Conservation (phyloP, 2,113 vertebrate species). For the Cyphomyrus discorhynchus region DNA sequence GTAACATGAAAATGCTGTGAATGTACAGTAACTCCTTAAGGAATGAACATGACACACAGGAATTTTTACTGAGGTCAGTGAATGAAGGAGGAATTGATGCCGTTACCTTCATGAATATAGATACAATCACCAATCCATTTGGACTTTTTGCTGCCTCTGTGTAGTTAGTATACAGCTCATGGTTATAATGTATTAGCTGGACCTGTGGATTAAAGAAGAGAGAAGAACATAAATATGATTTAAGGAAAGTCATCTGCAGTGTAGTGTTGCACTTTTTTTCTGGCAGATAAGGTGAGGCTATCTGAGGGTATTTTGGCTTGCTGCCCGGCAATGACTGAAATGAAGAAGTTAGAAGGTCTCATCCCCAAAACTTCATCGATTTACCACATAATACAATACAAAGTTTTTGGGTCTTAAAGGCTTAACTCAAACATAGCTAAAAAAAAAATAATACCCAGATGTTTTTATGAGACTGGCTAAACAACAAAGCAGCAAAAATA, state of each 20-base stretch:
- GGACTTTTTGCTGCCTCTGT: slow-evolving; percentile 97
- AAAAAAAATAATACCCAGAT: neutral
- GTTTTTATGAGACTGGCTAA: neutral
- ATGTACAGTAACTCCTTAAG: neutral
- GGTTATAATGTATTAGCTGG: slow-evolving; percentile 99
- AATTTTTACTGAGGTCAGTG: neutral
- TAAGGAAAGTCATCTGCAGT: neutral
- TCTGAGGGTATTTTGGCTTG: neutral
- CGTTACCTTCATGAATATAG: slow-evolving; percentile 99
- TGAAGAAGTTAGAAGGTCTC: neutral
- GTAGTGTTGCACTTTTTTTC: neutral
- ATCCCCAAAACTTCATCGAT: neutral
- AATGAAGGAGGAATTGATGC: neutral
- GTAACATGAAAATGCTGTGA: neutral
- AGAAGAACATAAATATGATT: slow-evolving; percentile 4
- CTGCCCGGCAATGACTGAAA: neutral
- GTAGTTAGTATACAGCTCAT: slow-evolving; percentile 93
- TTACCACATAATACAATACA: neutral
- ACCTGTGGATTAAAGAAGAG: slow-evolving; percentile 63
- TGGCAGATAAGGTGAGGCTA: neutral
- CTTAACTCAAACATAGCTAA: neutral
- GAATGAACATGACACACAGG: neutral
- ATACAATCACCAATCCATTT: slow-evolving; percentile 93
- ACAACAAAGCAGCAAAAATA: neutral
- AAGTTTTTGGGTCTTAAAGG: neutral